Evolutionary conservation across 2,113 vertebrate genomes (phyloP), one percentile per base, ranked within the genome.

Genomic region (Pelecanoides urinatrix): DNA sequence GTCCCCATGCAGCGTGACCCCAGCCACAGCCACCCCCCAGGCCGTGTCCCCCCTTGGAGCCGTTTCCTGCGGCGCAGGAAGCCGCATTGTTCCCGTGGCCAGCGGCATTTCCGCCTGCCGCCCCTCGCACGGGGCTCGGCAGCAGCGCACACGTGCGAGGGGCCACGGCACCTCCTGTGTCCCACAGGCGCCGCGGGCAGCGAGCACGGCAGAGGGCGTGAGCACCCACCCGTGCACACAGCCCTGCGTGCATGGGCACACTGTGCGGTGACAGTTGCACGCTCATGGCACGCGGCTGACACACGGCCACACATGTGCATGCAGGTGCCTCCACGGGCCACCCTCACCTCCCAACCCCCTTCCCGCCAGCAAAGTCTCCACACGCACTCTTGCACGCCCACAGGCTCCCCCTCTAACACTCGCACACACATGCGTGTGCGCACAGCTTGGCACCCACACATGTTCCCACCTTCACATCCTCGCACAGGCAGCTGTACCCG

Each of bases 1-100:
- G 30, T 92, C 63, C 44, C 62, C 3, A 6, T 0, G 0, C n/a
- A 67, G 11, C 19, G 9, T 8, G 8, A 36, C 22, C 38, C 34
- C 4, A 8, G 50, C 73, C 61, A 34, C 0, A 0, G 66, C 63
- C 23, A 0, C 75, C 42, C 42, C 32, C 15, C 47, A 56, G 38
- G 56, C 52, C 74, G n/a, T 44, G 73, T 92, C 67, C 89, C 93
- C 93, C 76, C 81, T 67, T 16, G 67, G 78, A 77, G 90, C 94
- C 42, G 42, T 92, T 98, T 98, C 98, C 98, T 97, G 97, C 73
- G 14, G 95, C 12, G 5, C 77, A 86, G 98, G 98, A 98, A 98
- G 96, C 87, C 50, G 19, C 97, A 98, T 98, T 98, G 98, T 98
- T 98, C 97, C 92, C 32, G 34, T 75, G 59, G 95, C 97, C 97